Evolutionary conservation across 2,888 invertebrate genomes (phyloP), one percentile per base, ranked within the genome.

Genomic region (Drosophila dives): DNA sequence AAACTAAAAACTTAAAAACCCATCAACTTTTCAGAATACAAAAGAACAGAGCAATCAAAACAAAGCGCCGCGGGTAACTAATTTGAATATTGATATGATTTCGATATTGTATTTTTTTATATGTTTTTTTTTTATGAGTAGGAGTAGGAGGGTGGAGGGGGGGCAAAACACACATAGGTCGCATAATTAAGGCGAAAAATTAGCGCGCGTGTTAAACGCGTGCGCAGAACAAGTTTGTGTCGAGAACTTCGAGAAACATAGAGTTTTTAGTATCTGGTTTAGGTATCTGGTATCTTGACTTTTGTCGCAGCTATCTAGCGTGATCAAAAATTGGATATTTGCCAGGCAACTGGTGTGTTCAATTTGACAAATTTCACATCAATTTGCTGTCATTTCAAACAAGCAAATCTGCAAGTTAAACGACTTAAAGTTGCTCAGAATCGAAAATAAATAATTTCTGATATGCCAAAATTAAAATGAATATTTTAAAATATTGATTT

Each of bases 41-140:
- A 83, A 86, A 88, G 74, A 58, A 23, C 68, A 51, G 33, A 78
- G 71, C 76, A 74, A 83, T 86, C 86, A 86, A 86, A 83, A 83
- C 83, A 80, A 83, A 83, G 71, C 77, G 66, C 75, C 50, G 66
- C 72, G 55, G 80, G 72, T n/a, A 51, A 36, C 89, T 88, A 63
- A 88, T 85, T 85, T 88, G 79, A 88, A 85, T 85, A 85, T 81
- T 88, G 84, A 85, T 85, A 88, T 75, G 84, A 86, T 86, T 85
- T 51, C 72, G 68, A 86, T 84, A 77, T 80, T 68, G 64, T 62
- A 50, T 64, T 23, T 29, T 36, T 20, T 20, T 33, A 1, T 6
- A 12, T n/a, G 2, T 34, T 23, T 61, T 36, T 61, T 53, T 26
- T n/a, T n/a, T n/a, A n/a, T n/a, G n/a, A n/a, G n/a, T n/a, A n/a